These are phyloP conservation scores for Nesoenas mayeri DNA, from an alignment of 2,113 vertebrate genomes.

Conservation along the genomic window DNA sequence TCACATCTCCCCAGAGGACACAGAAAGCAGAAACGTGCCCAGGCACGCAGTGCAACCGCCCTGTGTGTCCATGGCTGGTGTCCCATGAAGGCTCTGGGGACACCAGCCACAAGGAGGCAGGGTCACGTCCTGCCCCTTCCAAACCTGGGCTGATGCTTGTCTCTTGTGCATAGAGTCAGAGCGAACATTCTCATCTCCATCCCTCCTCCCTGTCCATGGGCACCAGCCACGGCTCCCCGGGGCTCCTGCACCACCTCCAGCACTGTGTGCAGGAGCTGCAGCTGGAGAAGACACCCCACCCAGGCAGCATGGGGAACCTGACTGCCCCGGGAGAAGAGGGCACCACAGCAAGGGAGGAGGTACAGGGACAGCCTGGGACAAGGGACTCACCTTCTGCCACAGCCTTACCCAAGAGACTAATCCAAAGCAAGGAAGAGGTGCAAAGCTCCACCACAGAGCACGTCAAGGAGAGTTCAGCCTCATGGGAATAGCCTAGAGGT, in stretches of 20 bases:
- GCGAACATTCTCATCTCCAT: accelerated
- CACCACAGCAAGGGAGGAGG: accelerated
- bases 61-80: accelerated
- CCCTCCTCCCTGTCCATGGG: accelerated
- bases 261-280: not conserved
- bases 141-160: accelerated
- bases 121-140: not conserved
- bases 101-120: not conserved
- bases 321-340: accelerated
- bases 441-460: not conserved
- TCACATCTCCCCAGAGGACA: not conserved
- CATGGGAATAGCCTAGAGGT: not conserved
- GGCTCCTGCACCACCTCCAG: not conserved
- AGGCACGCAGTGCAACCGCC: not conserved
- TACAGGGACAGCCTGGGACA: accelerated
- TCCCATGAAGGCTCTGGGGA: not conserved
- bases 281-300: not conserved
- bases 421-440: not conserved
- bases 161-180: not conserved
- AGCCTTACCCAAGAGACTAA: not conserved
- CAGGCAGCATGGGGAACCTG: accelerated
- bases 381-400: not conserved
- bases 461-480: not conserved
- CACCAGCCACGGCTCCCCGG: accelerated
- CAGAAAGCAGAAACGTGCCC: accelerated